Conservation (phyloP, 2,113 vertebrate species). For the Ptychochromis oligacanthus region DNA sequence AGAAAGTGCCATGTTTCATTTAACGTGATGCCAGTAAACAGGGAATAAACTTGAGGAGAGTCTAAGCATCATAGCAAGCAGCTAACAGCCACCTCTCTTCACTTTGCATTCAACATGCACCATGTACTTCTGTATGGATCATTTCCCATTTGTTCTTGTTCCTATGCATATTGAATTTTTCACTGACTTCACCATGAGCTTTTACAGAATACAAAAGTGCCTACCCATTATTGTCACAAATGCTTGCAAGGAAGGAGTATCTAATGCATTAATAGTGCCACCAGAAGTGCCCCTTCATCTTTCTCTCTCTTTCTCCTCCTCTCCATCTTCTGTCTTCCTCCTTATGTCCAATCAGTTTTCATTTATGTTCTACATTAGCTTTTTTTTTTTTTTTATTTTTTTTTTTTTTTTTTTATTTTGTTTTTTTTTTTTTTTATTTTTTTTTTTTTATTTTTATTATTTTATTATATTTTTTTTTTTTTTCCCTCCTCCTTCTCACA, state of each 20-base stretch:
- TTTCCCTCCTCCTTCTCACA: too few relatives aligned
- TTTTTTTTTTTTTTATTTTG: neutral
- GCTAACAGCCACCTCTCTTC: conserved; percentile 7
- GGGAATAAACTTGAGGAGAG: neutral
- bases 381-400: neutral
- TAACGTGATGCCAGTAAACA: neutral
- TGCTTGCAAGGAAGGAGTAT: neutral
- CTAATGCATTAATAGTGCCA: neutral
- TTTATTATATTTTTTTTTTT: too few relatives aligned
- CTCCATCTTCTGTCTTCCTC: neutral
- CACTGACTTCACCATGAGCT: neutral
- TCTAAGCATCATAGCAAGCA: neutral
- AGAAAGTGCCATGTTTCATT: neutral
- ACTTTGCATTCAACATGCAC: conserved; percentile 23
- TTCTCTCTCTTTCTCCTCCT: neutral
- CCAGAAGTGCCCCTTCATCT: conserved; percentile 11
- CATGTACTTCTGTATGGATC: conserved; percentile 5
- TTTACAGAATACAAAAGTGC: neutral
- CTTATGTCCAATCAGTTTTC: conserved; percentile 13
- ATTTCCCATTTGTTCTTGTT: conserved; percentile 29
- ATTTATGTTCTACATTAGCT: conserved; percentile 21
- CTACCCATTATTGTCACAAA: neutral
- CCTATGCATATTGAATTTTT: neutral
- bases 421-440: too few relatives aligned
- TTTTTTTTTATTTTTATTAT: too few relatives aligned